phyloP scores from a whole-genome alignment of 2,797 vertebrate species.

The Miichthys miiuy region DNA sequence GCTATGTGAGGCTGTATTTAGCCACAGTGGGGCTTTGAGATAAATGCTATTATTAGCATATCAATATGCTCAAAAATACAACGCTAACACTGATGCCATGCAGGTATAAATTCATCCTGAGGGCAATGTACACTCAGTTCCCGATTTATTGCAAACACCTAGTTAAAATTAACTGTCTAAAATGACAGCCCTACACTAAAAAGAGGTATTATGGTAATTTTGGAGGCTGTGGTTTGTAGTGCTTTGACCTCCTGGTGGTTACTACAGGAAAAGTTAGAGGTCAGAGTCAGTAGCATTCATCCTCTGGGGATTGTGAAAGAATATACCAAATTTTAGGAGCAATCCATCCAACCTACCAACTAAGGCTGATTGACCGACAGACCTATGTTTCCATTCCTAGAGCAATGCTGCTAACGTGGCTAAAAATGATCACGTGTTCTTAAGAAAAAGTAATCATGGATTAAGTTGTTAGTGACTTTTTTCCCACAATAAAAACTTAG shows the following conservation, averaged over 20 bases:
- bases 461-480: background rate
- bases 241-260: background rate
- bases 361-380: background rate
- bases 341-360: background rate
- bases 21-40: background rate
- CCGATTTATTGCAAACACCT: background rate
- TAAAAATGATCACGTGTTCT: background rate
- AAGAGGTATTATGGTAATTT: background rate
- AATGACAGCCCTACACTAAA: background rate
- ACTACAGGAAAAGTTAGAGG: background rate
- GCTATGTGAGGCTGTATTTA: background rate
- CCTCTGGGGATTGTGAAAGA: background rate
- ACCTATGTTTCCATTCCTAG: background rate
- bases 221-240: background rate
- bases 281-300: background rate
- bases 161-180: background rate
- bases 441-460: background rate
- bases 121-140: too few species aligned
- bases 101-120: background rate
- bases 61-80: conserved; percentile 1
- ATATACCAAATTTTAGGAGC: background rate
- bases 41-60: background rate
- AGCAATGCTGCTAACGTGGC: background rate
- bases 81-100: background rate
- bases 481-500: background rate